Conservation (phyloP, 2,888 invertebrate genomes). For the Dicroscelio sp. region DNA sequence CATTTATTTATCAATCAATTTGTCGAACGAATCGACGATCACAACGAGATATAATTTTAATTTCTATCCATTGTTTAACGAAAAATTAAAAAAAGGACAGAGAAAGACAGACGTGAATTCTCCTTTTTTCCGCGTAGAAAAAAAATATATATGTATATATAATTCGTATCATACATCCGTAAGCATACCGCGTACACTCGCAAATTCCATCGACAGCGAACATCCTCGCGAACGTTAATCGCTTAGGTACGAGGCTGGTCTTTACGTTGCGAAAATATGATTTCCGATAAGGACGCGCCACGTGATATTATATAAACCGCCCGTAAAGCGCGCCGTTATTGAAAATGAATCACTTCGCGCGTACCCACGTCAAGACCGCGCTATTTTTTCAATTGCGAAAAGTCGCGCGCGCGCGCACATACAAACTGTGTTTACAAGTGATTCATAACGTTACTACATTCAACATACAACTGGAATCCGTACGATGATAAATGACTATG, state of each 20-base stretch:
- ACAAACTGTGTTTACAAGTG: slow-evolving; percentile 67
- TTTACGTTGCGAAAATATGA: slow-evolving; percentile 62
- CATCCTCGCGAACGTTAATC: slow-evolving; percentile 59
- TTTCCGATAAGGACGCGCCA: slow-evolving; percentile 65
- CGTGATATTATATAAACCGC: slow-evolving; percentile 67
- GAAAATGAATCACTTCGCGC: slow-evolving; percentile 74
- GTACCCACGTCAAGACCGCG: slow-evolving; percentile 52
- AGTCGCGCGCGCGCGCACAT: slow-evolving; percentile 44
- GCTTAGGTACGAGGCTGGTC: slow-evolving; percentile 52
- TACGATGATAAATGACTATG: slow-evolving; percentile 85
- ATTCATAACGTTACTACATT: slow-evolving; percentile 81
- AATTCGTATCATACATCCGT: slow-evolving; percentile 62
- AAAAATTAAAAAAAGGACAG: slow-evolving; percentile 77
- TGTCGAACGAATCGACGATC: slow-evolving; percentile 82
- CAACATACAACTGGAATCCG: slow-evolving; percentile 79
- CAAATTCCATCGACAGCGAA: slow-evolving; percentile 64
- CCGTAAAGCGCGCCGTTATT: slow-evolving; percentile 57
- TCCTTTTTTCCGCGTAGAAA: slow-evolving; percentile 74
- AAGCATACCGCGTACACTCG: slow-evolving; percentile 67
- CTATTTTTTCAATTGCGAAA: slow-evolving; percentile 63
- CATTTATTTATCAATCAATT: slow-evolving; percentile 80
- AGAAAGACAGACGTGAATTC: slow-evolving; percentile 63
- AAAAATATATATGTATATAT: too few species aligned
- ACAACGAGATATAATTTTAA: slow-evolving; percentile 84
- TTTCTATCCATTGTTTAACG: slow-evolving; percentile 81